phyloP scores from a whole-genome alignment of 2,888 invertebrate genomes.

The Microctonus aethiopoides region DNA sequence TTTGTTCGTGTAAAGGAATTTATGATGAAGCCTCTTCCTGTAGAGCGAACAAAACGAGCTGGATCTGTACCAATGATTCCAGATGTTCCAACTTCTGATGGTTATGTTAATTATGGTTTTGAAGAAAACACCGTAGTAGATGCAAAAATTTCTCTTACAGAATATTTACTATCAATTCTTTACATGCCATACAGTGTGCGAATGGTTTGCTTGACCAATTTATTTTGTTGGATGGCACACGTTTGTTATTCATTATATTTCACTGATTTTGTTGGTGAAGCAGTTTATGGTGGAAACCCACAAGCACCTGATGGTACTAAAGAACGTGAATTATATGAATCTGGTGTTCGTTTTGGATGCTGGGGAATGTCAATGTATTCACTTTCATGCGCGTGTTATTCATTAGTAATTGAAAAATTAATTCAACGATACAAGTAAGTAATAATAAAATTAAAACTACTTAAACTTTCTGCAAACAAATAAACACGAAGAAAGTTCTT shows the following conservation, averaged over 20 bases:
- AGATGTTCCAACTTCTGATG: slow-evolving; percentile 39
- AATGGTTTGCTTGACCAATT: slow-evolving; percentile 90
- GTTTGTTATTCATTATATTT: slow-evolving; percentile 97
- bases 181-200: slow-evolving; percentile 89
- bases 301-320: slow-evolving; percentile 77
- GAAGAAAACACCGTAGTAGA: slow-evolving; percentile 42
- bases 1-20: slow-evolving; percentile 51
- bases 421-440: slow-evolving; percentile 75
- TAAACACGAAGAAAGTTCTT: neutral
- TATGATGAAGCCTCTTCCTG: slow-evolving; percentile 50
- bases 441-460: neutral
- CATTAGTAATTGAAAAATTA: slow-evolving; percentile 86
- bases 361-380: slow-evolving; percentile 98
- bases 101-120: slow-evolving; percentile 27
- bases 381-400: slow-evolving; percentile 93
- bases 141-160: slow-evolving; percentile 55
- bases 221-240: slow-evolving; percentile 98
- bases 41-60: slow-evolving; percentile 46
- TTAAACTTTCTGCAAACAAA: neutral
- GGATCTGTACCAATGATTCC: slow-evolving; percentile 57
- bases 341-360: slow-evolving; percentile 94
- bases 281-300: slow-evolving; percentile 90
- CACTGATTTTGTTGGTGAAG: slow-evolving; percentile 95
- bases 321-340: slow-evolving; percentile 80
- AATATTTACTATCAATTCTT: slow-evolving; percentile 90